Percentiles rank a stretch among this genome's conserved stretches.
Evolutionary conservation across 2,797 vertebrate species (phyloP).

Genomic region (Hypotaenidia philippensis): DNA sequence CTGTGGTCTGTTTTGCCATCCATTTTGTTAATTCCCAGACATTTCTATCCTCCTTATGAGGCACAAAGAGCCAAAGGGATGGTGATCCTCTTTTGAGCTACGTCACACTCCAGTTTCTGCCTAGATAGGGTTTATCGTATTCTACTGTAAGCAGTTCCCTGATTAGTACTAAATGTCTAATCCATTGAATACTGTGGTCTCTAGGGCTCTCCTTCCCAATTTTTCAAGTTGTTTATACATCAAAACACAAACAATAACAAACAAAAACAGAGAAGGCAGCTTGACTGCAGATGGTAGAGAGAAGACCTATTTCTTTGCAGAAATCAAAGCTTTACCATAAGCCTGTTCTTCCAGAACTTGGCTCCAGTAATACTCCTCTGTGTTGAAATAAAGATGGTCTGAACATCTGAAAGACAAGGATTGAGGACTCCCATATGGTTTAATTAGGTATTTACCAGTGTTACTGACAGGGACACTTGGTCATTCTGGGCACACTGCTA

Average conservation of each 20-base stretch:
- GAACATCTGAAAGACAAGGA: neutral
- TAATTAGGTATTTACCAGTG: neutral
- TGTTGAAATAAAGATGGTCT: neutral
- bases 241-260: conserved; percentile 49
- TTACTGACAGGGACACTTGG: neutral
- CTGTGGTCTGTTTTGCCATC: neutral
- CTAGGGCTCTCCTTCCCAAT: neutral
- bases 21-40: neutral
- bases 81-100: neutral
- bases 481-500: neutral
- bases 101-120: neutral
- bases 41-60: neutral
- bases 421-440: neutral
- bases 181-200: neutral
- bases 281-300: conserved; percentile 28
- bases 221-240: conserved; percentile 19
- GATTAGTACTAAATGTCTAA: neutral
- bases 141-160: neutral
- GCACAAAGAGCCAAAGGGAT: neutral
- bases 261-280: conserved; percentile 41
- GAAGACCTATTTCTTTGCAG: neutral
- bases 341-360: neutral
- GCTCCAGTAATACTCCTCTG: neutral
- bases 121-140: neutral
- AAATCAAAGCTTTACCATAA: neutral